Evolutionary conservation across 2,797 vertebrate species (phyloP).

Genomic region (Erethizon dorsatum): DNA sequence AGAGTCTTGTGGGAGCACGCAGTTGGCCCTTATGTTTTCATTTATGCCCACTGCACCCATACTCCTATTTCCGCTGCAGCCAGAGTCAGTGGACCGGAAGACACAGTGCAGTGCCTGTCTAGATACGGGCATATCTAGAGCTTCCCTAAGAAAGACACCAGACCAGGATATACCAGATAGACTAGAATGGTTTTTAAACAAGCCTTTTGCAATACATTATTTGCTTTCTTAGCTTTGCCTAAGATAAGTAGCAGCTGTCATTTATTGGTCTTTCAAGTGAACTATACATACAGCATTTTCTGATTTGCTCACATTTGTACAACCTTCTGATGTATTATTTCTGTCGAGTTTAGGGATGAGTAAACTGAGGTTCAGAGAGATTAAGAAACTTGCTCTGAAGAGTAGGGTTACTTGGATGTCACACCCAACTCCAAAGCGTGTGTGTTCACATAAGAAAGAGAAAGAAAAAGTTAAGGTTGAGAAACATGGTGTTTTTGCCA

Average conservation of each 20-base stretch:
- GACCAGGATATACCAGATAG: background rate
- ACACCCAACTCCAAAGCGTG: background rate
- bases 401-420: background rate
- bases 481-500: background rate
- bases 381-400: slow-evolving; percentile 10
- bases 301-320: slow-evolving; percentile 31
- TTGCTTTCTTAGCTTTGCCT: slow-evolving; percentile 26
- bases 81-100: background rate
- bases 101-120: background rate
- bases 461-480: background rate
- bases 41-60: background rate
- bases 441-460: background rate
- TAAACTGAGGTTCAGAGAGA: slow-evolving; percentile 14
- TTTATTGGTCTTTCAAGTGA: slow-evolving; percentile 43
- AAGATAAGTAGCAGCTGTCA: slow-evolving; percentile 25
- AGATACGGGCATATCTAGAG: background rate
- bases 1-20: background rate
- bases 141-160: background rate
- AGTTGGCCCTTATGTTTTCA: background rate
- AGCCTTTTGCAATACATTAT: slow-evolving; percentile 4
- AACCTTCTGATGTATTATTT: background rate
- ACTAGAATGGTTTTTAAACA: background rate
- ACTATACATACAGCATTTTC: background rate
- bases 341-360: background rate
- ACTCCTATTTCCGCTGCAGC: background rate